Evolutionary conservation across 2,113 vertebrate species (phyloP), one percentile per base, ranked within the genome.

Genomic region (Eleginops maclovinus): DNA sequence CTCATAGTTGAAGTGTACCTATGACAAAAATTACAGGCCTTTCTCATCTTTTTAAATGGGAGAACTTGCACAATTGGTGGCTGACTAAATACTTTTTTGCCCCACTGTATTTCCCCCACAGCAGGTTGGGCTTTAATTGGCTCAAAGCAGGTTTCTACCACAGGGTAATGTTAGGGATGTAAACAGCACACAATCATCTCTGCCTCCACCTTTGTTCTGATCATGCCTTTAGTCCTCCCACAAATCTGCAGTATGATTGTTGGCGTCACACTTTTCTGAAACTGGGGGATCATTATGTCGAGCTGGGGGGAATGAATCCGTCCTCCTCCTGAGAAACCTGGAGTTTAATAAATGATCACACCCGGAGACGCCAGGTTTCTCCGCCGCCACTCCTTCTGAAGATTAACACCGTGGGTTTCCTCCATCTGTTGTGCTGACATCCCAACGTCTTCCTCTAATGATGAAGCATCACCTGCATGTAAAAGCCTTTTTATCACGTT

Each of bases 401-500:
- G 24, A 50, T 15, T 9, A 44, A 17, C 50, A 36, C 53, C 2
- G 54, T 22, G 58, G 8, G 14, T 26, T 41, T 40, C 1, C 10
- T 71, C 47, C 76, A 72, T 66, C 76, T 71, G 76, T 17, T 53
- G 19, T 10, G 40, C 19, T n/a, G 21, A 31, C 72, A 15, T 46
- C 67, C 50, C 11, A 1, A 31, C 3, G 31, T 28, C 44, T 53
- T 43, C 22, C 40, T 46, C 47, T 31, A 68, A 68, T 31, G 31
- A 61, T 26, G 55, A 58, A 62, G 58, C 70, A 61, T 65, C 8
- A n/a, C 9, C 17, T 5, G 55, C n/a, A 28, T 0, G 40, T 26
- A 24, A n/a, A 46, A 44, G 43, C 62, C 4, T 21, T 19, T 54
- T 59, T 3, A 9, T 72, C 28, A 51, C 46, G 3, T 12, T 1